These are phyloP conservation scores for Agrochola litura DNA, from an alignment of 2,888 invertebrate genomes.

Conservation along the genomic window DNA sequence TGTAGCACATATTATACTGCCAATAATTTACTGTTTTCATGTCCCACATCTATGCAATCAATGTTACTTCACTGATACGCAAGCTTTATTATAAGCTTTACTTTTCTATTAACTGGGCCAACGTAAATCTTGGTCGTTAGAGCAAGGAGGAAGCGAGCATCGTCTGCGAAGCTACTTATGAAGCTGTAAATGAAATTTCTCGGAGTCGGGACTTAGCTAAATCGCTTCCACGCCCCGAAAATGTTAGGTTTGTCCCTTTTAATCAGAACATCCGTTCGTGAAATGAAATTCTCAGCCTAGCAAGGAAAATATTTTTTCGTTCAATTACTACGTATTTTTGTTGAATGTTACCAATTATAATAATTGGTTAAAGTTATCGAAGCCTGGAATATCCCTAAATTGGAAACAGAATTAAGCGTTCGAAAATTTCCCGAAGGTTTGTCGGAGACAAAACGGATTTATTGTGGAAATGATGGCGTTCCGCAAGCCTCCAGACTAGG, in stretches of 20 bases:
- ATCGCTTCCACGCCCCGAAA: constrained; percentile 27
- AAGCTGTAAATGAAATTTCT: constrained; percentile 51
- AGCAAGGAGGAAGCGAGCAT: constrained; percentile 17
- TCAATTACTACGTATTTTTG: constrained; percentile 19
- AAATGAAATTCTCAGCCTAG: constrained; percentile 34
- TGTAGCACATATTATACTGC: constrained; percentile 71
- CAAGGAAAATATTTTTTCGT: constrained; percentile 19
- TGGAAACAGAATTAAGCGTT: constrained; percentile 43
- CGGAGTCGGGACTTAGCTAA: constrained; percentile 40
- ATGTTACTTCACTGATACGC: constrained; percentile 65
- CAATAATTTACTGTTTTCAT: constrained; percentile 81
- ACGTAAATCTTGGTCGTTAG: constrained; percentile 26
- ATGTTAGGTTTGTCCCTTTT: constrained; percentile 43
- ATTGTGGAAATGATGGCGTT: constrained; percentile 70
- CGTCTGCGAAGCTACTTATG: constrained; percentile 37
- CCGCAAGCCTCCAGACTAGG: constrained; percentile 79
- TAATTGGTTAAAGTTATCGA: constrained; percentile 2
- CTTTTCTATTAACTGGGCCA: constrained; percentile 45
- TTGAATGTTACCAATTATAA: constrained; percentile 1
- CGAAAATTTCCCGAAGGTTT: constrained; percentile 58
- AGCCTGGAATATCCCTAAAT: constrained; percentile 22
- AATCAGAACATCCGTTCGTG: constrained; percentile 39
- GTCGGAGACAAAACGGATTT: constrained; percentile 68
- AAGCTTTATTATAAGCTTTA: constrained; percentile 38
- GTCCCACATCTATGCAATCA: constrained; percentile 80